Base-by-base conservation (phyloP, 1,140 invertebrate species). In the Neuroterus valhalla region DNA sequence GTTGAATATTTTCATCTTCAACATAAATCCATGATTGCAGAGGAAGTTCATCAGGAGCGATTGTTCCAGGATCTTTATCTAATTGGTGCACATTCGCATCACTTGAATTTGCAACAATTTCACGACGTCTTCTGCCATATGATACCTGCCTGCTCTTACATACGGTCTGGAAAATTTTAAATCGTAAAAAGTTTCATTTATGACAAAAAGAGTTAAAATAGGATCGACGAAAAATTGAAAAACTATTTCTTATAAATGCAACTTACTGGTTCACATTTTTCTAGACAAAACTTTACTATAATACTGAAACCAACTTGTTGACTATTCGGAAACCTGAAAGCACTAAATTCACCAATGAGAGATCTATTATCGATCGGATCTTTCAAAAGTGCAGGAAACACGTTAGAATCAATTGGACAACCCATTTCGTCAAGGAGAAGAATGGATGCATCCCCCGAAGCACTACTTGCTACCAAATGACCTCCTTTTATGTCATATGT, bases 301-400 rank as follows among this genome's bases (percentile, higher is more conserved):
- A 94, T 91, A 62, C 92, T 91, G 82, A 95, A 95, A 23, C 92
- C 89, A 1, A 95, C 93, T 1, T 94, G 89, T 19, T 92, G 92
- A 48, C 94, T 94, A 12, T 92, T 91, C 0, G 93, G 92, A 84
- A 95, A 95, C 23, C 94, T 93, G 85, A 95, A 95, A 5, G 94
- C 94, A 72, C 92, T 91, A 80, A 94, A 94, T 15, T 89, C 88
- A 3, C 92, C 90, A 5, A 90, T 85, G 17, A 94, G 81, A 1
- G 88, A 87, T 46, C 86, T 83, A n/a, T 87, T 86, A 67, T 86
- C 86, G 0, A 38, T 17, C 0, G 84, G 83, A 74, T 91, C 84
- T 38, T 88, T 88, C 3, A 80, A 78, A 17, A 93, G 84, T 0
- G 86, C 82, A 0, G 92, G 92, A 76, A 93, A 93, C 3, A 91